Base-by-base conservation (phyloP, 1,140 invertebrate genomes). In the Halyomorpha halys region DNA sequence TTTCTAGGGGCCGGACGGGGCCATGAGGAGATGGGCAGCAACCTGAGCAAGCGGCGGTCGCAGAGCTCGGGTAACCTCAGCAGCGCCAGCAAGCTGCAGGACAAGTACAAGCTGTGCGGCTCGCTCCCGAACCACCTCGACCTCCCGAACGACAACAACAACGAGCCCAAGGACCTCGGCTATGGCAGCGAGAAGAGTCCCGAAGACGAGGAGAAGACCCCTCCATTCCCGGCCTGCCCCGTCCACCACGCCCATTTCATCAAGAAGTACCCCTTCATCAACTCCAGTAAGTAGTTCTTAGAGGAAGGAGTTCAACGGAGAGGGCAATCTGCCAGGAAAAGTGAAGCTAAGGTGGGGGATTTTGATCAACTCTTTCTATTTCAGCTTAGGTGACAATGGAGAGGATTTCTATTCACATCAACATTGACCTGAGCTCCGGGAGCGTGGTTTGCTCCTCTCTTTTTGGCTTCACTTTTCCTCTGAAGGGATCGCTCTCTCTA, bases 41-140 rank as follows among this genome's bases (percentile, higher is more conserved):
- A 87, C 75, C 78, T 87, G 64, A 86, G 84, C 73, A 79, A 85
- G 44, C 79, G 86, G 14, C 77, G 85, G 59, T 84, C 85, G 4
- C 81, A 86, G 65, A 87, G 85, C 34, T 84, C 82, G 66, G 85
- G 85, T 1, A 77, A 79, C 63, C 69, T 79, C 8, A 47, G 66
- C 59, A 45, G 19, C 19, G 54, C 59, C 39, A 47, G 47, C 25
- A 62, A 59, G n/a, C 34, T 61, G 11, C 64, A 63, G 45, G 66
- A 67, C 64, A 75, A 76, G 61, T 79, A 80, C 68, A 80, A 79
- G 74, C 75, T 81, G 64, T 82, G 81, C 70, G 78, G 82, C 60
- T 87, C 85, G 16, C 72, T 87, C 65, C 86, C 86, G 2, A 87
- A 86, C 74, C 83, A 87, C 72, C 74, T 87, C 67, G 84, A 87